Conservation (phyloP, 37 sponge, comb jelly and placozoan species). For the Diacarnus erythraeanus region DNA sequence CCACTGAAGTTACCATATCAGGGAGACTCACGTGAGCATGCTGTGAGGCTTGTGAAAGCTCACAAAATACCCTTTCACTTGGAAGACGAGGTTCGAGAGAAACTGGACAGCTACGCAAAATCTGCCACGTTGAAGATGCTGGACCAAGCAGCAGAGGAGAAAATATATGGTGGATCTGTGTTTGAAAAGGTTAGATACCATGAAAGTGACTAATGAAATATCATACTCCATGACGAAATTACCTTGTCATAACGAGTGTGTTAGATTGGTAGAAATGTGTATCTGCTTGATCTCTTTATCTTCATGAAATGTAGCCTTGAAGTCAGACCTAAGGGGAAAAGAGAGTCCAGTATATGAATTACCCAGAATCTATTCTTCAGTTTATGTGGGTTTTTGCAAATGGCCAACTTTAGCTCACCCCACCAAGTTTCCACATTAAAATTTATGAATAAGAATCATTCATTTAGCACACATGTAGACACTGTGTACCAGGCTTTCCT, state of each 20-base stretch:
- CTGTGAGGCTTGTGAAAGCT: slow-evolving; percentile 32
- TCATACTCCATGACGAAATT: background rate
- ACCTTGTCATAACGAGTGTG: background rate
- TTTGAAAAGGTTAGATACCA: slow-evolving; percentile 16
- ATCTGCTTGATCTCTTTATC: too few species aligned
- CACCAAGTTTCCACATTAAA: too few species aligned
- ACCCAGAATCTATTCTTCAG: too few species aligned
- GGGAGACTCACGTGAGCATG: slow-evolving; percentile 18
- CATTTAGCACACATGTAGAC: too few species aligned
- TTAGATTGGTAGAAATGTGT: background rate
- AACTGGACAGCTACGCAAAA: slow-evolving; percentile 25
- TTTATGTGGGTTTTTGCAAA: too few species aligned
- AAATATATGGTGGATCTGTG: slow-evolving; percentile 6
- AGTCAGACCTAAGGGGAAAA: too few species aligned
- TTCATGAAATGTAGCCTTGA: too few species aligned
- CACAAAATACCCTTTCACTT: slow-evolving; percentile 69
- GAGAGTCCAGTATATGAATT: too few species aligned
- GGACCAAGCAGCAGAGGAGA: slow-evolving; percentile 21
- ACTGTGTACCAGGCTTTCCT: too few species aligned
- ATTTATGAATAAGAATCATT: too few species aligned
- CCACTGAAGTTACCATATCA: slow-evolving; percentile 2
- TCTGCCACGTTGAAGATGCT: background rate
- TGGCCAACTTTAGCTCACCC: too few species aligned
- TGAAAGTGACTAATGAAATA: too few species aligned
- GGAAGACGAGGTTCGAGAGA: slow-evolving; percentile 37